Base-by-base conservation (phyloP, 1,140 invertebrate species). In the Cotesia vestalis region DNA sequence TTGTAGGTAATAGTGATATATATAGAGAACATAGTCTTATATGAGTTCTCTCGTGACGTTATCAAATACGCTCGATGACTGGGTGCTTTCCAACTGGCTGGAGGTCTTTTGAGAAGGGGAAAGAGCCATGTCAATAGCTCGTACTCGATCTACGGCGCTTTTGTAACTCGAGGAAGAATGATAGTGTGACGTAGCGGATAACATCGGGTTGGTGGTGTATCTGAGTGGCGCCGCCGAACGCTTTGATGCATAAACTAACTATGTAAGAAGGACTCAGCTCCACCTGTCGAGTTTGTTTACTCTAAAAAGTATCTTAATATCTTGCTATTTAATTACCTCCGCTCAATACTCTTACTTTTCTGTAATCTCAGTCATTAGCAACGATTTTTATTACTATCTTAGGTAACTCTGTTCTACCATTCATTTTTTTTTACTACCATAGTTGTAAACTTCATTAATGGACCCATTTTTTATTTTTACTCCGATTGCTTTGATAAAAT, bases 231-330 rank as follows among this genome's bases (percentile, higher is more conserved):
- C 75, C 77, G 70, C 73, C 77, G 74, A 70, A 75, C 73, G 72
- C 72, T 76, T 40, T 73, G 73, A 73, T 73, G 74, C 53, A 62
- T 71, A 76, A 76, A 72, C 66, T 73, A 66, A 64, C 69, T 55
- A 73, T 75, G 38, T 75, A 75, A 66, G 46, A 27, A 67, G 60
- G 53, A 75, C 66, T 35, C 55, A 73, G 75, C 68, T 79, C 75
- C 73, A 78, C 75, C 77, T 79, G 73, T 71, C 75, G 76, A 76
- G 72, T 74, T 73, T 74, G 77, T 78, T 74, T 62, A 67, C 61
- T 67, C 57, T 59, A 59, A 59, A 59, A 9, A 59, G 20, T 59
- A 17, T 20, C 57, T 59, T 59, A 59, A 59, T 59, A 59, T 59
- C 14, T 27, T 4, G 9, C 14, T 20, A 20, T 27, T 59, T 20